These are phyloP conservation scores for Macrotis lagotis DNA, from an alignment of 2,113 vertebrate species.

Conservation along the genomic window DNA sequence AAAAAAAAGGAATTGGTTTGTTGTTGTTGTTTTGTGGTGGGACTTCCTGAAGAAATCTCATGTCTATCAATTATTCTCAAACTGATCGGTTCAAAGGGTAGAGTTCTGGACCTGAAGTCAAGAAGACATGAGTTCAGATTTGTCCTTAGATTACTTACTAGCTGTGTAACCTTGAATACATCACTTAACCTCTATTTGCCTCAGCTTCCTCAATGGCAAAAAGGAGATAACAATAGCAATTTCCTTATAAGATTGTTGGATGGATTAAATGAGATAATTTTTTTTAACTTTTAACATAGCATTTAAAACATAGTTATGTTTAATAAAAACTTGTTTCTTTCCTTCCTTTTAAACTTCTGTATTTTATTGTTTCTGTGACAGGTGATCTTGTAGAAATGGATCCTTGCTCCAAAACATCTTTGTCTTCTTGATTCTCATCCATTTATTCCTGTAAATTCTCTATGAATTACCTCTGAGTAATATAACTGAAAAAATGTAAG, in stretches of 20 bases:
- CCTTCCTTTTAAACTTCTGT: no score
- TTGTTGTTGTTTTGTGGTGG: not conserved
- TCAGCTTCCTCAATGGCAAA: not conserved
- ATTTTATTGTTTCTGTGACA: no score
- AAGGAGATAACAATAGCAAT: not conserved
- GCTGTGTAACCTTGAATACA: not conserved
- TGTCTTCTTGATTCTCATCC: no score
- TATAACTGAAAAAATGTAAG: no score
- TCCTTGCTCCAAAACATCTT: no score
- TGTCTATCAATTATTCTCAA: not conserved
- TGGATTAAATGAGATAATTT: not conserved
- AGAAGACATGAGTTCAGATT: not conserved
- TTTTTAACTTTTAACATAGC: not conserved
- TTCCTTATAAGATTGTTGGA: not conserved
- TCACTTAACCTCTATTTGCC: not conserved
- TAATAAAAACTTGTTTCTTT: not conserved
- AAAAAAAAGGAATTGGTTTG: no score
- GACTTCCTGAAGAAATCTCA: not conserved
- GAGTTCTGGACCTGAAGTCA: not conserved
- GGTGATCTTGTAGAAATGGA: no score
- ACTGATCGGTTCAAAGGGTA: not conserved
- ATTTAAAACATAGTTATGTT: not conserved
- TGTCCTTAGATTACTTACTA: not conserved
- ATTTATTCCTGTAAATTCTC: no score
- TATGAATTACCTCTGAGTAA: no score